Evolutionary conservation across 2,888 invertebrate genomes (phyloP), one percentile per base, ranked within the genome.

Genomic region (Vandiemenella viatica): DNA sequence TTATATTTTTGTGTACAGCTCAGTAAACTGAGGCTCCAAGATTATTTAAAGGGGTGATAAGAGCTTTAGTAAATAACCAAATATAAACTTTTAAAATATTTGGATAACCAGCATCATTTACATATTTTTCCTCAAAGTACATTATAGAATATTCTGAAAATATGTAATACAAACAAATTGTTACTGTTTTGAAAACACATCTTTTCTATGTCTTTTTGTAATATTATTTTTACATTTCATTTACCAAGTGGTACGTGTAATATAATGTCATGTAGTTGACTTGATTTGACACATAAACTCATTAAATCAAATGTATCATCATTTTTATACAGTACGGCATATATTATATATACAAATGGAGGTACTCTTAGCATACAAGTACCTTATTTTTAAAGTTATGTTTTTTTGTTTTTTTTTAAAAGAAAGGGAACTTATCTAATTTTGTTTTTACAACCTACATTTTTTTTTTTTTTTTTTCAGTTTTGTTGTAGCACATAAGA

Each of bases 401-500:
- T 32, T 32, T 13, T n/a, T n/a, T 32, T 32, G 10, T 32, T 32
- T 13, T 13, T n/a, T 3, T 32, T 32, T 10, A n/a, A n/a, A n/a
- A n/a, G n/a, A n/a, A n/a, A n/a, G n/a, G n/a, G n/a, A n/a, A n/a
- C n/a, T n/a, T n/a, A n/a, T n/a, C n/a, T n/a, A n/a, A n/a, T n/a
- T n/a, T n/a, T n/a, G n/a, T n/a, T n/a, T n/a, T n/a, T n/a, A n/a
- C n/a, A n/a, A n/a, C n/a, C n/a, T n/a, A 32, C 32, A 32, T 21
- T 42, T 20, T 20, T 4, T 15, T 5, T 13, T 19, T 20, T 42
- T 42, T 3, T 20, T n/a, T 42, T 19, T n/a, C 19, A 42, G n/a
- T n/a, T 42, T 19, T 42, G 21, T 42, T 42, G n/a, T 42, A 42
- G 42, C 8, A 42, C 42, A 13, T 42, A 42, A 42, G 42, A 18